Conservation (phyloP, 1,140 invertebrate genomes). For the Apis florea region DNA sequence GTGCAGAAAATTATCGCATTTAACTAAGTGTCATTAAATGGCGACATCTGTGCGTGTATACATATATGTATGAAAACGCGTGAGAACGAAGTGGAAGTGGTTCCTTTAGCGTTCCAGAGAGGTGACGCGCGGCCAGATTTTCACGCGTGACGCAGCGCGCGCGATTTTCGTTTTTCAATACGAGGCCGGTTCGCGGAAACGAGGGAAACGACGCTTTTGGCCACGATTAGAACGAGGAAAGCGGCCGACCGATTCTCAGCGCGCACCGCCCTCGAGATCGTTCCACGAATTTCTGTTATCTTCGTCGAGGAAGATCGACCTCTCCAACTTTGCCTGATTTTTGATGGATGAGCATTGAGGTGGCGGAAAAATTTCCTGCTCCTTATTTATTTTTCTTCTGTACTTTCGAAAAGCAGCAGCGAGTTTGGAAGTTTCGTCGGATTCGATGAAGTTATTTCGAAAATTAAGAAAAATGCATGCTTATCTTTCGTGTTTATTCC, state of each 20-base stretch:
- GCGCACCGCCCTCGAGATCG: conserved; percentile 1
- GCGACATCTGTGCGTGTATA: not conserved
- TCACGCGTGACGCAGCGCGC: conserved; percentile 63
- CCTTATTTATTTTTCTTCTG: too few relatives aligned
- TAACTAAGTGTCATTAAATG: too few relatives aligned
- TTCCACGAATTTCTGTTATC: conserved; percentile 25
- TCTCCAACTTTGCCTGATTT: too few relatives aligned
- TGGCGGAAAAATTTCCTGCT: too few relatives aligned
- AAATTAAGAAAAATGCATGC: too few relatives aligned
- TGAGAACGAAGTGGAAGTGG: conserved; percentile 38
- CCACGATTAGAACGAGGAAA: conserved; percentile 53
- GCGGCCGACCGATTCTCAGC: not conserved
- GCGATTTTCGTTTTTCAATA: conserved; percentile 45
- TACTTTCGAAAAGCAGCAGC: too few relatives aligned
- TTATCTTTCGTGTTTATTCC: too few relatives aligned
- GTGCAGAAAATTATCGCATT: not conserved
- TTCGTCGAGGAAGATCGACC: not conserved
- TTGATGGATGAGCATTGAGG: too few relatives aligned
- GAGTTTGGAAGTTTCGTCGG: too few relatives aligned
- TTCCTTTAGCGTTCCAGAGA: conserved; percentile 56
- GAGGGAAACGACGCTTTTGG: conserved; percentile 57
- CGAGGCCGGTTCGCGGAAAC: conserved; percentile 51
- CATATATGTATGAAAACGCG: not conserved
- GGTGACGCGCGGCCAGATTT: conserved; percentile 60
- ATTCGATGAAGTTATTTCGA: too few relatives aligned